Base-by-base conservation (phyloP, 2,113 vertebrate species). In the Oreochromis tanganicae region DNA sequence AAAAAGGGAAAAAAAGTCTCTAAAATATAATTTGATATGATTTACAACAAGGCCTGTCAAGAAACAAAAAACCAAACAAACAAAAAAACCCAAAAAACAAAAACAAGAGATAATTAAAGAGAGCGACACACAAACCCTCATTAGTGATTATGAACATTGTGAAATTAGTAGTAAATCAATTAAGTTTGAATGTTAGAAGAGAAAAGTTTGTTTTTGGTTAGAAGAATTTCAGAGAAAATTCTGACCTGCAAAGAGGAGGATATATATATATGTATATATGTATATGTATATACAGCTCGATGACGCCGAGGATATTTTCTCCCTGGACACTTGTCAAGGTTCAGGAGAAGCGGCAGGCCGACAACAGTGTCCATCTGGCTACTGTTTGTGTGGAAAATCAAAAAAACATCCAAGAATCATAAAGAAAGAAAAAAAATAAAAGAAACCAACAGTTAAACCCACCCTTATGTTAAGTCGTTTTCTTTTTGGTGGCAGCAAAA, bases 141-240 rank as follows among this genome's bases (percentile, higher is more conserved):
- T 96, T 96, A 97, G 94, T 96, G 95, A 95, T 92, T 88, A 95
- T 85, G 86, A 93, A 84, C 89, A 92, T 91, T 86, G 89, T 92
- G 90, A 96, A 92, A 92, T 92, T 95, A 94, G 88, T 97, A 96
- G 96, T 97, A 96, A 97, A 89, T 93, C 85, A 85, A 89, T 87
- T 86, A 82, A 89, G 75, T 93, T 93, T 94, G 90, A 93, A 94
- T 79, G 85, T 85, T 88, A 93, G 89, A 93, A 91, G 84, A 91
- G 78, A 19, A 93, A 92, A 91, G 88, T 92, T 96, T 59, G 91
- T 96, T 98, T 99, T 98, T 98, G 97, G 97, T 99, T 98, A 97
- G 97, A 98, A 98, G 97, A 97, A 96, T 97, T 96, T 98, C 89
- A 94, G 97, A 98, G 96, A 96, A 95, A 94, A 96, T 96, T 97